These are phyloP conservation scores for Acronicta alni DNA, from an alignment of 2,888 invertebrate genomes.

Conservation along the genomic window DNA sequence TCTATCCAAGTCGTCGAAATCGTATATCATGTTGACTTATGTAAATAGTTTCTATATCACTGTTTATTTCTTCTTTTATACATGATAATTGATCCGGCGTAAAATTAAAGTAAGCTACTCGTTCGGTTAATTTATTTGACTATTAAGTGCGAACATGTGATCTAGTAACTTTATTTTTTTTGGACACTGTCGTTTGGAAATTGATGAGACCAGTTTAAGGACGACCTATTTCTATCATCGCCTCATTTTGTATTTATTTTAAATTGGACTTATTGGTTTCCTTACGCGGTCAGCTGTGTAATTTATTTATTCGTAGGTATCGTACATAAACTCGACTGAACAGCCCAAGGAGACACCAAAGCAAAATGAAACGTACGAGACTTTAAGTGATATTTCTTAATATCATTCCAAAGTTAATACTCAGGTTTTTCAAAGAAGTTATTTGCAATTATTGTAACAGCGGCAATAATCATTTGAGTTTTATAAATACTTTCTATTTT, in stretches of 20 bases:
- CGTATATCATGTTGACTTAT: slow-evolving; percentile 86
- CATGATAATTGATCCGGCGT: slow-evolving; percentile 84
- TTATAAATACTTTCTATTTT: slow-evolving; percentile 81
- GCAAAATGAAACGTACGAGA: slow-evolving; percentile 57
- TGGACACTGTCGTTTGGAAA: slow-evolving; percentile 85
- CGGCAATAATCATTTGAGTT: slow-evolving; percentile 71
- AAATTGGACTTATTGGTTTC: slow-evolving; percentile 84
- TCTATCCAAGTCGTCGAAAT: slow-evolving; percentile 76
- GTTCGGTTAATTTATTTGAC: slow-evolving; percentile 86
- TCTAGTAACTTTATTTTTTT: slow-evolving; percentile 83
- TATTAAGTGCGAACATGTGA: slow-evolving; percentile 88
- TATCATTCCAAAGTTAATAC: slow-evolving; percentile 84
- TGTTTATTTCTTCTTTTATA: slow-evolving; percentile 81
- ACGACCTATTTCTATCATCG: slow-evolving; percentile 79
- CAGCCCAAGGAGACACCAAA: slow-evolving; percentile 60
- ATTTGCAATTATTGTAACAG: slow-evolving; percentile 66
- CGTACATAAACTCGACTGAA: slow-evolving; percentile 59
- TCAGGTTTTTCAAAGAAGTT: slow-evolving; percentile 63
- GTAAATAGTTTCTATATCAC: slow-evolving; percentile 85
- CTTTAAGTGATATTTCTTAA: slow-evolving; percentile 86
- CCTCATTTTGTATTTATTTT: slow-evolving; percentile 75
- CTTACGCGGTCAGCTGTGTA: slow-evolving; percentile 78
- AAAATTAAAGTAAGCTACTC: slow-evolving; percentile 83
- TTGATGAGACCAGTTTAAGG: slow-evolving; percentile 85
- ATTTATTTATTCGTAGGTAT: slow-evolving; percentile 75